phyloP scores from a whole-genome alignment of 2,888 invertebrate genomes.

The Myathropa florea region DNA sequence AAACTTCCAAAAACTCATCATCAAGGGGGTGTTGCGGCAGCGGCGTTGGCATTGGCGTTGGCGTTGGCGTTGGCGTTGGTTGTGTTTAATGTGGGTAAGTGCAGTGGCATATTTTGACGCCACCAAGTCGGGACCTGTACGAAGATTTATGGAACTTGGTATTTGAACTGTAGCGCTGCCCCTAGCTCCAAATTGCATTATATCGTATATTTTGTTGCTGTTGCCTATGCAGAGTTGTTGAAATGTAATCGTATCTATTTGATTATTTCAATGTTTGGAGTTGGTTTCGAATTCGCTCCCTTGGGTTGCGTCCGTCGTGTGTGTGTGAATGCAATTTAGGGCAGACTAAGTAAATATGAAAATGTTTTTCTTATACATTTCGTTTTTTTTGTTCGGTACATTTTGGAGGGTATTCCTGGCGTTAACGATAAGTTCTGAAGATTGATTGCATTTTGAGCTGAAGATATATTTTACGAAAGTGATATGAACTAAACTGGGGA shows the following conservation, averaged over 20 bases:
- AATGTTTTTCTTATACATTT: constrained; percentile 25
- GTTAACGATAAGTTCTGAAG: constrained; percentile 57
- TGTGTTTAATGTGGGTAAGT: constrained; percentile 63
- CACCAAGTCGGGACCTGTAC: constrained; percentile 64
- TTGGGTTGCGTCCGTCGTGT: not conserved
- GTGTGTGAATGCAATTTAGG: constrained; percentile 43
- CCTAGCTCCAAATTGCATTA: constrained; percentile 40
- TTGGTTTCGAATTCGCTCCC: not conserved
- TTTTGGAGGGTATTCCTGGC: constrained; percentile 46
- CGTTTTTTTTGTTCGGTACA: constrained; percentile 61
- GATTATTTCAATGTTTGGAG: constrained; percentile 33
- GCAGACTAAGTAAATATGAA: constrained; percentile 53
- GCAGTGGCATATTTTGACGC: constrained; percentile 71
- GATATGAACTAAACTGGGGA: not conserved
- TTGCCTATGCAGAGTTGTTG: constrained; percentile 27
- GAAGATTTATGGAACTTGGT: constrained; percentile 58
- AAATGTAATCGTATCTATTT: constrained; percentile 54
- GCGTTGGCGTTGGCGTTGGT: not conserved
- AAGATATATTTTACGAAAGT: constrained; percentile 17
- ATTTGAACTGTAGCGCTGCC: constrained; percentile 31
- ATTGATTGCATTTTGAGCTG: constrained; percentile 58
- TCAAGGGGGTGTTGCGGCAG: not conserved
- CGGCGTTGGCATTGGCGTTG: too few species aligned
- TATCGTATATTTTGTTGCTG: not conserved
- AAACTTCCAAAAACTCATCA: constrained; percentile 14